Evolutionary conservation across 2,797 vertebrate species (phyloP).

Genomic region (Poeciliopsis infans): DNA sequence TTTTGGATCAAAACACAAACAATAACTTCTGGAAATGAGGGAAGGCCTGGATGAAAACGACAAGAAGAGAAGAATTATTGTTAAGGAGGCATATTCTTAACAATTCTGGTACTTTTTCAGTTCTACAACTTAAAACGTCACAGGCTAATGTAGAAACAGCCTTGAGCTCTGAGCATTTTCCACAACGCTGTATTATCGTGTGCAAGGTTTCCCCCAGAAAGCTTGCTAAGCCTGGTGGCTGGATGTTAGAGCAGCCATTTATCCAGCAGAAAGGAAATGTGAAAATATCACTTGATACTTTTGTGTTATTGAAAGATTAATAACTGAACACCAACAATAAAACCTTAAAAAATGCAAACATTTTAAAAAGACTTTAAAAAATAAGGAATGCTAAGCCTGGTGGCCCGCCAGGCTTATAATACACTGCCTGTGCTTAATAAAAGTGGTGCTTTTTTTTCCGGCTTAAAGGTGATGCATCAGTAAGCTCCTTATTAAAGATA

Average conservation of each 20-base stretch:
- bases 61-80: not conserved
- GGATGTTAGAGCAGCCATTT: too few species aligned
- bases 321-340: too few species aligned
- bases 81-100: not conserved
- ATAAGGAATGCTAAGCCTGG: too few species aligned
- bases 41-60: not conserved
- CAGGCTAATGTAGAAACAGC: not conserved
- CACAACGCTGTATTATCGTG: conserved; percentile 30
- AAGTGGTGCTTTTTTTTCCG: conserved; percentile 34
- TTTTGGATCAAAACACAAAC: not conserved
- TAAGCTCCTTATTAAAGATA: conserved; percentile 51
- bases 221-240: too few species aligned
- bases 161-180: conserved; percentile 27
- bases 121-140: too few species aligned
- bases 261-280: too few species aligned
- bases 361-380: too few species aligned
- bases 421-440: conserved; percentile 35
- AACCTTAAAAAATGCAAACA: too few species aligned
- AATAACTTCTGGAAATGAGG: not conserved
- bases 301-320: too few species aligned
- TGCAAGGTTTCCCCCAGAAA: conserved; percentile 22
- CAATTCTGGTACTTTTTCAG: too few species aligned
- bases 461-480: conserved; percentile 38
- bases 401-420: too few species aligned
- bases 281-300: too few species aligned